Evolutionary conservation across 2,888 invertebrate species (phyloP), one percentile per base, ranked within the genome.

Genomic region (Agonum fuliginosum): DNA sequence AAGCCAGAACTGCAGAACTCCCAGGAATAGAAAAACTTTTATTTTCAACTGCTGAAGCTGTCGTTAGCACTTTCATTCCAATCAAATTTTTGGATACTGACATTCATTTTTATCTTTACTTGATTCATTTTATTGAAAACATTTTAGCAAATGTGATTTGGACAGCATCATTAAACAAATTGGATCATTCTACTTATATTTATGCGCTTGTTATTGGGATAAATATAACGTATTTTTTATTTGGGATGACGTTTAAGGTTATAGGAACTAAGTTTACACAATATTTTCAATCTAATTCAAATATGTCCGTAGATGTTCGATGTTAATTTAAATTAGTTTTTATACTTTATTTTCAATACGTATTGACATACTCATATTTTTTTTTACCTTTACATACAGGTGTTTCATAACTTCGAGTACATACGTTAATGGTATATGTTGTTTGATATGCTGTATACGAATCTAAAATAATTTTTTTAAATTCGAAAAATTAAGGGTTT

Each of bases 221-320:
- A 1, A 70, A 70, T 46, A 14, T 70, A 46, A 46, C 27, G 5
- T 70, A 70, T 27, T 70, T 70, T 70, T n/a, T 70, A 3, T 41
- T 27, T 27, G 70, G 70, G 3, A 14, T 70, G 17, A 12, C 22
- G 5, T 20, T 20, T 19, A 41, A 70, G 1, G 4, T 70, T 12
- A 14, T 27, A 6, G 2, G 8, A 6, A n/a, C 2, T 0, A 46
- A 70, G 46, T 46, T 70, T 46, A 27, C 12, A 17, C 43, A 70
- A 41, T 69, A 30, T 62, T n/a, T 1, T n/a, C 12, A 1, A 12
- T 12, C 24, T 6, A n/a, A 62, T 24, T 10, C 37, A 1, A 10
- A 6, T 37, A n/a, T 37, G 5, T 3, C 22, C 10, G 24, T 12
- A 17, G 24, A 54, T 20, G 1, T 48, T 22, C n/a, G n/a, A n/a